Evolutionary conservation across 2,797 vertebrate species (phyloP), one percentile per base, ranked within the genome.

Genomic region (Salarias fasciatus): DNA sequence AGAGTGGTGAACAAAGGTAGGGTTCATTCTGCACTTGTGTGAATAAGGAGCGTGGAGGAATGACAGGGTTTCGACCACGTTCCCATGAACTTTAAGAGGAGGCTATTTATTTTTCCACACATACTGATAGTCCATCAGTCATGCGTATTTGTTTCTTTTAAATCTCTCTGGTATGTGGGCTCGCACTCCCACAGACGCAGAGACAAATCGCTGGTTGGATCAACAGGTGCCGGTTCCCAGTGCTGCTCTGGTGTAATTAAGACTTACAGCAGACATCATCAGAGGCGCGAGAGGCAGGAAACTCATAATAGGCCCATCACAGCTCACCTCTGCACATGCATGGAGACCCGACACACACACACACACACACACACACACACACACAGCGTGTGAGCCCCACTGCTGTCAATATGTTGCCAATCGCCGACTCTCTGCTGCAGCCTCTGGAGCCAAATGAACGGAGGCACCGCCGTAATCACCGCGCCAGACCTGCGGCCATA

Each of bases 201-300:
- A 54, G 58, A 54, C 29, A 31, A 37, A 45, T 53, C 50, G n/a
- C n/a, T n/a, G 68, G 64, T 5, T 30, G 60, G 72, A 57, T 45
- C 67, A 79, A 84, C 90, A 91, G 85, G 86, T 90, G 86, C 75
- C 69, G 79, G 47, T 47, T 36, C 12, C n/a, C 38, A 56, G 75
- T 72, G 82, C 61, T 11, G 51, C 18, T 12, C 42, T 5, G 2
- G 1, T 60, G 35, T 82, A 80, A 88, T 87, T 77, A 76, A 64
- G 60, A 56, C 79, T 74, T 64, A 83, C 48, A 75, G 64, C 72
- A 35, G 77, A 73, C 78, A 86, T 89, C 78, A 89, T 53, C 79
- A 83, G 80, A 90, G 87, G 90, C 69, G 85, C 53, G 82, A 80
- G 79, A 69, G 66, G 83, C 89, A 87, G 88, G 90, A 92, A 89